Evolutionary conservation across 2,113 vertebrate genomes (phyloP).

Genomic region (Cichladusa arquata): DNA sequence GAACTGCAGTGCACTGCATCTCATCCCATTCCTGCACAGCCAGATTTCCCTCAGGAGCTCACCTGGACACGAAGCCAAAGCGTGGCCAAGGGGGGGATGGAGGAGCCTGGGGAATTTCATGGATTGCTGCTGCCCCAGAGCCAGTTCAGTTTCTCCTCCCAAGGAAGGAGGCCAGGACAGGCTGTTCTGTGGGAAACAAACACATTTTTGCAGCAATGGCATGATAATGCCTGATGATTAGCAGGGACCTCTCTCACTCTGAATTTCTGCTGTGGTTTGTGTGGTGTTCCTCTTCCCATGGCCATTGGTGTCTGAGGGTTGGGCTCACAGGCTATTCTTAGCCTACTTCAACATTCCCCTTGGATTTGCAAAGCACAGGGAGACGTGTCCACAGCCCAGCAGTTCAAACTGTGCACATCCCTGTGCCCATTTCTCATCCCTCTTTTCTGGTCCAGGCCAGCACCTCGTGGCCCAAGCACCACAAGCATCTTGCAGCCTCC

Average conservation of each 20-base stretch:
- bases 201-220: not conserved
- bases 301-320: not conserved
- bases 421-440: not conserved
- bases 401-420: not conserved
- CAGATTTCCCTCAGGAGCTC: not conserved
- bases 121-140: not conserved
- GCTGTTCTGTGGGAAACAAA: not conserved
- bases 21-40: not conserved
- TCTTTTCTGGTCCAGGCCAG: not conserved
- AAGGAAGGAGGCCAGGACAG: not conserved
- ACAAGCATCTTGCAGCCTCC: not conserved
- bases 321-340: not conserved
- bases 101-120: not conserved
- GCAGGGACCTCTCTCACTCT: not conserved
- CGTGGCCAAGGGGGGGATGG: not conserved
- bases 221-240: not conserved
- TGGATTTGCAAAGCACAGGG: not conserved
- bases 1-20: not conserved
- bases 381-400: not conserved
- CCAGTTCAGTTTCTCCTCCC: not conserved
- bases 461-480: not conserved
- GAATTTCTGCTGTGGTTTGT: constrained; percentile 4
- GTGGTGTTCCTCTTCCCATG: not conserved
- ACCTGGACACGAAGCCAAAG: not conserved
- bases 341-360: not conserved